Evolutionary conservation across 2,113 vertebrate genomes (phyloP).

Genomic region (Struthidea cinerea): DNA sequence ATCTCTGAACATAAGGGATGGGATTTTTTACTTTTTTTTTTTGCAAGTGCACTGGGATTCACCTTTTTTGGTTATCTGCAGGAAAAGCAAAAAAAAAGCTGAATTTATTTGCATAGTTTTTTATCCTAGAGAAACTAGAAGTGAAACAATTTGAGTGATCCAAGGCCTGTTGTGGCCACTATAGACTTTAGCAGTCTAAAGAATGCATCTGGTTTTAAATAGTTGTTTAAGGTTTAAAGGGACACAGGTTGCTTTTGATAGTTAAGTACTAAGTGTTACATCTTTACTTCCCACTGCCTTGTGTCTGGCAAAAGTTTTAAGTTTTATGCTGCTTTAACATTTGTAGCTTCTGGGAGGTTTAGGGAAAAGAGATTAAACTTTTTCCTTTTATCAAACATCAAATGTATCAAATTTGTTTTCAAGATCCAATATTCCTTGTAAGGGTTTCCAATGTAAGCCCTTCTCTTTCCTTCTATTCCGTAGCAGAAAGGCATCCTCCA

Average conservation of each 20-base stretch:
- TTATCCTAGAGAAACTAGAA: not conserved
- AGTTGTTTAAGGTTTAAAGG: not conserved
- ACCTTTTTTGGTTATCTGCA: not conserved
- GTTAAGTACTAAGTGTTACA: not conserved
- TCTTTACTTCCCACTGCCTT: not conserved
- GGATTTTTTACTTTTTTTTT: too few relatives aligned
- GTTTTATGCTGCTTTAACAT: not conserved
- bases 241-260: not conserved
- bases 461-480: not conserved
- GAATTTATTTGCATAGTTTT: not conserved
- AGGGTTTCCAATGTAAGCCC: not conserved
- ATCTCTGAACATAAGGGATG: not conserved
- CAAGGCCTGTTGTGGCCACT: not conserved
- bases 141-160: not conserved
- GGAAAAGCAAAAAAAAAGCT: not conserved
- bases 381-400: not conserved
- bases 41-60: not conserved
- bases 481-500: not conserved
- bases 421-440: not conserved
- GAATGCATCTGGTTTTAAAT: not conserved
- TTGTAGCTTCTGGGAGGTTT: not conserved
- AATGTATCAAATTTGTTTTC: not conserved
- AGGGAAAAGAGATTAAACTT: not conserved
- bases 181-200: not conserved
- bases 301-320: not conserved